Percentiles rank a stretch among this genome's conserved stretches.
These are phyloP conservation scores for Borostomias antarcticus DNA, from an alignment of 2,797 vertebrate species.

Conservation along the genomic window DNA sequence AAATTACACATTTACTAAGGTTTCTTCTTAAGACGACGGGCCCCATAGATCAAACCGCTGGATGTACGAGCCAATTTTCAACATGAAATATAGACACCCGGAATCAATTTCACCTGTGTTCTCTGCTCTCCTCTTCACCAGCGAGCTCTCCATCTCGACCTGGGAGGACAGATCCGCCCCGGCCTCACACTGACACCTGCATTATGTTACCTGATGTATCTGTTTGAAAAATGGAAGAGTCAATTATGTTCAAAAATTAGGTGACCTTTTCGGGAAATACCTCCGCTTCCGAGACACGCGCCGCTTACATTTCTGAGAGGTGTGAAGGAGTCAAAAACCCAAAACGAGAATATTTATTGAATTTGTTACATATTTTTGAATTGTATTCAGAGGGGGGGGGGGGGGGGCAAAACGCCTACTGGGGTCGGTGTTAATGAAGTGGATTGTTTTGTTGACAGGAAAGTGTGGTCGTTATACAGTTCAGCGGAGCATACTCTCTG, in stretches of 20 bases:
- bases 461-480: not conserved
- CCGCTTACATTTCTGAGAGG: no score
- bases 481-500: not conserved
- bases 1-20: slow-evolving; percentile 99
- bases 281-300: no score
- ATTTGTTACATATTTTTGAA: no score
- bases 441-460: not conserved
- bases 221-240: slow-evolving; percentile 64
- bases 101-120: slow-evolving; percentile 95
- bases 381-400: no score
- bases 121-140: slow-evolving; percentile 58
- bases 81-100: slow-evolving; percentile 99
- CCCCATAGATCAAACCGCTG: slow-evolving; percentile 98
- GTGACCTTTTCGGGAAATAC: slow-evolving; percentile 62
- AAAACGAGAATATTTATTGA: no score
- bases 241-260: slow-evolving; percentile 70
- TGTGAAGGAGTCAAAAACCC: no score
- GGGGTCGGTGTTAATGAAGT: not conserved
- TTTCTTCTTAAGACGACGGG: slow-evolving; percentile 99
- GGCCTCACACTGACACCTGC: slow-evolving; percentile 60
- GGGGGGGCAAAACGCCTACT: no score
- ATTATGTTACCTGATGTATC: slow-evolving; percentile 64
- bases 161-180: slow-evolving; percentile 44
- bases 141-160: slow-evolving; percentile 8
- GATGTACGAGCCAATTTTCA: slow-evolving; percentile 99